Base-by-base conservation (phyloP, 37 sponge, comb jelly and placozoan species). In the Aplysina aerophoba region DNA sequence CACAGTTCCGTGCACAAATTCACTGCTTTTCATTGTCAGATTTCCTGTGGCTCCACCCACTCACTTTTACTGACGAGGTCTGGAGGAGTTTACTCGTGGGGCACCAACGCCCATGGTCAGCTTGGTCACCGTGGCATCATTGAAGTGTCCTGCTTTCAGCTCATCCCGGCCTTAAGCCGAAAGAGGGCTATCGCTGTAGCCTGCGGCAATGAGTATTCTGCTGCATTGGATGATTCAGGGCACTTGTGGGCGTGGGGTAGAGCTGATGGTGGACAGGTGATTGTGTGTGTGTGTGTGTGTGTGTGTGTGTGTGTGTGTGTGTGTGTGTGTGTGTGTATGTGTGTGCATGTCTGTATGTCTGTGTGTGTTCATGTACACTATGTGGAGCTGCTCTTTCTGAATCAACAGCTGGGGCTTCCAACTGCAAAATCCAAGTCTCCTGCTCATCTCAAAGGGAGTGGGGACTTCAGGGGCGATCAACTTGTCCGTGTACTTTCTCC, bases 171-270 rank as follows among this genome's bases (percentile, higher is more conserved):
- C 14, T 83, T 90, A 24, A 81, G 87, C 28, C 79, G 25, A 11
- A 82, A 50, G 0, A 82, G 86, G 67, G 61, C 90, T 4, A 60
- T 80, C 19, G 33, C 65, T 1, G 59, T 95, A 21, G 92, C 90
- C 27, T 58, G 85, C 80, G 95, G 95, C 15, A 90, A 95, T 75
- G 92, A 95, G 83, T 95, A 87, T 74, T 92, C 90, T 35, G 27
- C 86, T 20, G 95, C 87, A 16, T 19, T 95, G 65, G 95, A 95
- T 83, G 85, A 86, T 4, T 82, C 38, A 5, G 90, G 92, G 0
- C 27, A 41, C 13, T 66, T 86, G 0, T 95, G 95, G 95, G 87
- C 71, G 53, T 95, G 95, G 95, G 95, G 95, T 0, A 57, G 86
- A 22, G 86, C 63, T 53, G 92, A 91, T 34, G 44, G 59, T 35